Conservation (phyloP, 2,888 invertebrate species). For the Busseola fusca region DNA sequence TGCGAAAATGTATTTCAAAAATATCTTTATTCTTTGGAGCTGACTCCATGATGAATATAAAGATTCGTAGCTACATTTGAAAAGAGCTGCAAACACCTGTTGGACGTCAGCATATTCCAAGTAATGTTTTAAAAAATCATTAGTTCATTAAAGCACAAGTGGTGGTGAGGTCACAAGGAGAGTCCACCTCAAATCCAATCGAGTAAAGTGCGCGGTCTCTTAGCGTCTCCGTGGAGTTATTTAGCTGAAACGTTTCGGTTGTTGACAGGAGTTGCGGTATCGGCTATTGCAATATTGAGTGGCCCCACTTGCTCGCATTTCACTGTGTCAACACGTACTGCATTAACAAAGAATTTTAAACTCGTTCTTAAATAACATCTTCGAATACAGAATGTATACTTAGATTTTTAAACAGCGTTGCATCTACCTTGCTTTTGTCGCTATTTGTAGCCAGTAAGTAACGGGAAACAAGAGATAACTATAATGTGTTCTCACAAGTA, state of each 20-base stretch:
- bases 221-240: conserved; percentile 78
- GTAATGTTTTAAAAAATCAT: conserved; percentile 59
- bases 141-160: conserved; percentile 58
- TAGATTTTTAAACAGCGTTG: conserved; percentile 54
- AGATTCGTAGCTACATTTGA: conserved; percentile 37
- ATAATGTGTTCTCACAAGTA: conserved; percentile 85
- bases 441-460: conserved; percentile 74
- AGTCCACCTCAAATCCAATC: conserved; percentile 84
- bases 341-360: conserved; percentile 53
- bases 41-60: conserved; percentile 38
- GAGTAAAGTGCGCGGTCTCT: conserved; percentile 82
- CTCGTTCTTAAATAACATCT: conserved; percentile 35
- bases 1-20: conserved; percentile 47
- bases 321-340: conserved; percentile 57
- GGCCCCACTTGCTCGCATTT: conserved; percentile 53
- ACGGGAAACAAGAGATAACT: conserved; percentile 84
- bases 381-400: conserved; percentile 45
- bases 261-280: conserved; percentile 77
- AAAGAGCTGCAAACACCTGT: conserved; percentile 59
- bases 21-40: conserved; percentile 35
- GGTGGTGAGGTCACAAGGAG: conserved; percentile 70
- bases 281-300: conserved; percentile 71
- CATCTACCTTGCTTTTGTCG: conserved; percentile 62
- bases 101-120: conserved; percentile 44
- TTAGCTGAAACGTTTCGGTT: conserved; percentile 84